Percentiles rank a stretch among this genome's conserved stretches.
Conservation (phyloP, 2,888 invertebrate species). For the Nipponacmea schrenckii region DNA sequence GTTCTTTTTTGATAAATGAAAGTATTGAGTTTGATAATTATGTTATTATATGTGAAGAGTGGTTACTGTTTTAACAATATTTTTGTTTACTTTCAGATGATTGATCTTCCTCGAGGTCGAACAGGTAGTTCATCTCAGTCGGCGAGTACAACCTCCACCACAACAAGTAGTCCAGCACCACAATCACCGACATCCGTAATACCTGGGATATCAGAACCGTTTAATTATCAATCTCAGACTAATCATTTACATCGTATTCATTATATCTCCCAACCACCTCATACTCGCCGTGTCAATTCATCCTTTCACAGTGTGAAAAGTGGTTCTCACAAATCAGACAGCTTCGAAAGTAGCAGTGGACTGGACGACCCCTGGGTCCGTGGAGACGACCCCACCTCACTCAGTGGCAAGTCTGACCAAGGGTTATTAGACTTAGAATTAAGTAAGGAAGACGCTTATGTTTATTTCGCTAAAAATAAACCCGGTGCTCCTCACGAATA, state of each 20-base stretch:
- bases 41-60: background rate
- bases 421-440: constrained; percentile 49
- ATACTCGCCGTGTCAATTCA: constrained; percentile 35
- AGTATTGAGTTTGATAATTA: too few species aligned
- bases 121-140: constrained; percentile 68
- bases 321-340: constrained; percentile 42
- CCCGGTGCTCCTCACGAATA: constrained; percentile 77
- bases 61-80: background rate
- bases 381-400: constrained; percentile 49
- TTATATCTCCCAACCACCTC: constrained; percentile 70
- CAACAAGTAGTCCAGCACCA: constrained; percentile 60
- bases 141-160: constrained; percentile 66
- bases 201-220: constrained; percentile 54
- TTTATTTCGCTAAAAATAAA: constrained; percentile 54
- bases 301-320: constrained; percentile 56
- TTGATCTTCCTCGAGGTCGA: constrained; percentile 85
- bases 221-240: constrained; percentile 52
- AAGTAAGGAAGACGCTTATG: constrained; percentile 55
- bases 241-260: constrained; percentile 73
- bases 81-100: constrained; percentile 74
- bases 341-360: constrained; percentile 44
- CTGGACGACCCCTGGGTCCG: constrained; percentile 60
- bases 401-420: constrained; percentile 55
- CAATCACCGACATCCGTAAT: constrained; percentile 53
- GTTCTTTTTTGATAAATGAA: too few species aligned